A percentile compares a stretch with the other conserved stretches of the same genome.
phyloP scores from a whole-genome alignment of 2,888 invertebrate species.

The Cryptocheilus praepositus region DNA sequence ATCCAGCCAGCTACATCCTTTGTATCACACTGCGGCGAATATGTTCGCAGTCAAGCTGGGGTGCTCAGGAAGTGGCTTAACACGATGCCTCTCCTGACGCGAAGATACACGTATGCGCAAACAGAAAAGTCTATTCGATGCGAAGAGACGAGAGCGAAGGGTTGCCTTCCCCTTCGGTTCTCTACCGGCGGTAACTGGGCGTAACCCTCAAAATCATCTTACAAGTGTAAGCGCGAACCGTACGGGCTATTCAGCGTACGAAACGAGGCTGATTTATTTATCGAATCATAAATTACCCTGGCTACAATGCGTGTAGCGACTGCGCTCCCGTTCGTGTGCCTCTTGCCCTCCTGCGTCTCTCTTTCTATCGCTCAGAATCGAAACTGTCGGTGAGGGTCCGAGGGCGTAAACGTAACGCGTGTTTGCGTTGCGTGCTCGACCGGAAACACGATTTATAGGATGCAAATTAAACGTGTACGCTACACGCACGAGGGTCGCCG shows the following conservation, averaged over 20 bases:
- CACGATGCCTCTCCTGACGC: too few relatives aligned
- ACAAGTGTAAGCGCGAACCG: constrained; percentile 51
- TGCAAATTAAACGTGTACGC: constrained; percentile 70
- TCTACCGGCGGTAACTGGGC: constrained; percentile 48
- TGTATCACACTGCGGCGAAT: too few relatives aligned
- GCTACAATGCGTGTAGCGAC: constrained; percentile 61
- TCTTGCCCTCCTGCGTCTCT: constrained; percentile 31
- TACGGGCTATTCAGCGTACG: constrained; percentile 19
- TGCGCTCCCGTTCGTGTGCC: constrained; percentile 16
- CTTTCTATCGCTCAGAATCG: constrained; percentile 21
- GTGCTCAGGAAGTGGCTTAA: too few relatives aligned
- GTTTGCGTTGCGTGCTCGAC: constrained; percentile 72
- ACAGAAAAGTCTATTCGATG: constrained; percentile 26
- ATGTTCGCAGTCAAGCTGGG: too few relatives aligned
- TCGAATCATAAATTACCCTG: constrained; percentile 70
- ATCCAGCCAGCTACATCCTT: too few relatives aligned
- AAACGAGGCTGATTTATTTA: constrained; percentile 68
- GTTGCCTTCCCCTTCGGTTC: constrained; percentile 35
- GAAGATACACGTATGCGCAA: constrained; percentile 21
- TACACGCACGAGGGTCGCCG: constrained; percentile 28
- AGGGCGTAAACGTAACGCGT: constrained; percentile 66
- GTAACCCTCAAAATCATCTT: constrained; percentile 61
- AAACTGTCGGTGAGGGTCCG: constrained; percentile 44
- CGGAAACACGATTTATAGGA: constrained; percentile 72
- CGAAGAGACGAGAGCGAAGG: constrained; percentile 22